A percentile compares a stretch with the other conserved stretches of the same genome.
These are phyloP conservation scores for Torymus aiolomorphi DNA, from an alignment of 2,888 invertebrate species.

Conservation along the genomic window DNA sequence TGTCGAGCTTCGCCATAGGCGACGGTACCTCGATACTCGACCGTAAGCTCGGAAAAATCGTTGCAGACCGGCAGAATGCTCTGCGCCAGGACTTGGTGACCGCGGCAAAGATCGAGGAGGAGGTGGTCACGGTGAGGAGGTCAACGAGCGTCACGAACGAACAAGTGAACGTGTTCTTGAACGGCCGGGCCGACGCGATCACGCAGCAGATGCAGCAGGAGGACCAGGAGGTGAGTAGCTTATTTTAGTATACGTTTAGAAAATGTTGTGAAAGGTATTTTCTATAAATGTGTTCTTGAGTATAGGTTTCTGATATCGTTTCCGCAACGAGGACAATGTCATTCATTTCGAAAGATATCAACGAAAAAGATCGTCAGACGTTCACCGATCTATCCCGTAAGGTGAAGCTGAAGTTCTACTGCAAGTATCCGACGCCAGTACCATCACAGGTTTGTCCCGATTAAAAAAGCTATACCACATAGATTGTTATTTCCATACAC, in stretches of 20 bases:
- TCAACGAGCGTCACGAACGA: conserved; percentile 58
- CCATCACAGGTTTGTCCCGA: conserved; percentile 30
- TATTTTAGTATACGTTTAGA: conserved; percentile 16
- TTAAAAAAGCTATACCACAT: background rate
- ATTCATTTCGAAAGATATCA: conserved; percentile 7
- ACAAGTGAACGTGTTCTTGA: conserved; percentile 62
- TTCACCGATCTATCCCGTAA: conserved; percentile 46
- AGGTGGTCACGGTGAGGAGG: conserved; percentile 52
- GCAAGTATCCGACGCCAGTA: conserved; percentile 45
- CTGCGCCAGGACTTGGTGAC: conserved; percentile 55
- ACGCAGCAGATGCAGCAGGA: conserved; percentile 59
- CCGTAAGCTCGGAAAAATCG: conserved; percentile 66
- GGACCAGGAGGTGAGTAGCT: conserved; percentile 70
- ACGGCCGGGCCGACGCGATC: conserved; percentile 70
- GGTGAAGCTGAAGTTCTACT: conserved; percentile 42
- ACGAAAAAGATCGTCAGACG: conserved; percentile 28
- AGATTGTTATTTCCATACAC: background rate
- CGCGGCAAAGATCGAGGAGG: conserved; percentile 46
- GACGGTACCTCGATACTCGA: conserved; percentile 59
- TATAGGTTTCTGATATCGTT: conserved; percentile 71
- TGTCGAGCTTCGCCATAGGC: background rate
- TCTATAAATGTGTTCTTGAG: conserved; percentile 32
- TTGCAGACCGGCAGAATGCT: conserved; percentile 64
- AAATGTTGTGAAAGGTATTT: background rate
- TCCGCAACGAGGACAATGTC: conserved; percentile 62